These are phyloP conservation scores for Sialis lutaria DNA, from an alignment of 2,888 invertebrate genomes.

Conservation along the genomic window DNA sequence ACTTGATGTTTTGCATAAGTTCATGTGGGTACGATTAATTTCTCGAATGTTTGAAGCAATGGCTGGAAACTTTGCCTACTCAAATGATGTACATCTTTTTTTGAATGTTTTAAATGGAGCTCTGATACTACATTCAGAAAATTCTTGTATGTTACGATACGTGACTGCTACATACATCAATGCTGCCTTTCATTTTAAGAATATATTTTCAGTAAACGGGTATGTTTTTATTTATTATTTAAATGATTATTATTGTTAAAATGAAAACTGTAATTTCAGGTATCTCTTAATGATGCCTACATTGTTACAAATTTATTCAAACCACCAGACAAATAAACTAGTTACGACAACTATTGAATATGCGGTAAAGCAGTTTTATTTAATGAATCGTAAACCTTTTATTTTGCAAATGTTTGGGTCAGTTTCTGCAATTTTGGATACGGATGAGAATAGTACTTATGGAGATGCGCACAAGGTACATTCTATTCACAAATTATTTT, in stretches of 20 bases:
- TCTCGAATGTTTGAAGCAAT: constrained; percentile 95
- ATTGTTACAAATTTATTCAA: constrained; percentile 86
- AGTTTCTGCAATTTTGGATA: constrained; percentile 88
- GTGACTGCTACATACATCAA: constrained; percentile 96
- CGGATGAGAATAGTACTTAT: constrained; percentile 68
- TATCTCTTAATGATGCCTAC: constrained; percentile 97
- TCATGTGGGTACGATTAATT: constrained; percentile 95
- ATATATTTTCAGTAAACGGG: constrained; percentile 95
- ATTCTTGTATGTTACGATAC: constrained; percentile 84
- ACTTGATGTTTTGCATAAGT: constrained; percentile 92
- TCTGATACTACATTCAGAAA: constrained; percentile 90
- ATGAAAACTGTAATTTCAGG: constrained; percentile 26
- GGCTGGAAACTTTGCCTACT: constrained; percentile 94
- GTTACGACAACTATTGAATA: constrained; percentile 94
- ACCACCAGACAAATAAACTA: constrained; percentile 91
- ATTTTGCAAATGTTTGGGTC: constrained; percentile 99
- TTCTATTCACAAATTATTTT: background rate
- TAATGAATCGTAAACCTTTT: constrained; percentile 95
- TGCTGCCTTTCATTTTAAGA: constrained; percentile 95
- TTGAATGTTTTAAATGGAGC: constrained; percentile 95
- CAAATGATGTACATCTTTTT: constrained; percentile 93
- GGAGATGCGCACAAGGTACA: constrained; percentile 83
- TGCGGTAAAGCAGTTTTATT: constrained; percentile 95
- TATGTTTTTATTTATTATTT: constrained; percentile 21
- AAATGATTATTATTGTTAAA: background rate